Evolutionary conservation across 2,797 vertebrate genomes (phyloP).

Genomic region (Chelonia mydas): DNA sequence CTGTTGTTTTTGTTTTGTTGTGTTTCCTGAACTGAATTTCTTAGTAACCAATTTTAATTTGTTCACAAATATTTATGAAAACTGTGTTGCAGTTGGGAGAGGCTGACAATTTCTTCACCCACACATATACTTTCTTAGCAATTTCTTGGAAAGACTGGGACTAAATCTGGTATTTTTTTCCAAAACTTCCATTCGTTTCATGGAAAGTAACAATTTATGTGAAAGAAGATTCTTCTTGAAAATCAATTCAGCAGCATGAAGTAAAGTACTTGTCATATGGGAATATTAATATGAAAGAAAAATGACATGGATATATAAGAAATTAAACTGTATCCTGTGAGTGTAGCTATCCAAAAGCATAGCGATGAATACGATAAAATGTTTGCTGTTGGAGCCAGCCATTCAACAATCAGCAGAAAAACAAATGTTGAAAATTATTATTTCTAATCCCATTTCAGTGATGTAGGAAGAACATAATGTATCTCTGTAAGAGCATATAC

Average conservation of each 20-base stretch:
- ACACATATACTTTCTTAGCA: not conserved
- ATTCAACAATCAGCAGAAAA: constrained; percentile 11
- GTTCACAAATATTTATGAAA: not conserved
- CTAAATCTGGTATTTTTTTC: constrained; percentile 10
- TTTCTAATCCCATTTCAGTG: not conserved
- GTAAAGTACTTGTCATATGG: constrained; percentile 54
- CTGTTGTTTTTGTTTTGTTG: not conserved
- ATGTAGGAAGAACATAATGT: not conserved
- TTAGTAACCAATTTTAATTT: constrained; percentile 7
- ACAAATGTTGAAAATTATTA: constrained; percentile 31
- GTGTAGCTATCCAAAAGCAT: constrained; percentile 29
- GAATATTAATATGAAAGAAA: constrained; percentile 72
- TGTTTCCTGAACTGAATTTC: not conserved
- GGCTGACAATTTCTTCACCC: not conserved
- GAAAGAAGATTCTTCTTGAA: constrained; percentile 60
- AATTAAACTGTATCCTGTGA: constrained; percentile 59
- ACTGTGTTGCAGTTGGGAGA: not conserved
- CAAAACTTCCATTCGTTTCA: constrained; percentile 25
- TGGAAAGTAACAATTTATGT: constrained; percentile 56
- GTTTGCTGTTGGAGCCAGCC: constrained; percentile 34
- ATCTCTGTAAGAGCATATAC: not conserved
- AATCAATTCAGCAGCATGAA: constrained; percentile 64
- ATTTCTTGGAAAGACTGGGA: not conserved
- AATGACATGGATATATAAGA: constrained; percentile 58
- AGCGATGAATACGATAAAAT: constrained; percentile 32